Evolutionary conservation across 2,888 invertebrate genomes (phyloP).

Genomic region (Dynastes tityus): DNA sequence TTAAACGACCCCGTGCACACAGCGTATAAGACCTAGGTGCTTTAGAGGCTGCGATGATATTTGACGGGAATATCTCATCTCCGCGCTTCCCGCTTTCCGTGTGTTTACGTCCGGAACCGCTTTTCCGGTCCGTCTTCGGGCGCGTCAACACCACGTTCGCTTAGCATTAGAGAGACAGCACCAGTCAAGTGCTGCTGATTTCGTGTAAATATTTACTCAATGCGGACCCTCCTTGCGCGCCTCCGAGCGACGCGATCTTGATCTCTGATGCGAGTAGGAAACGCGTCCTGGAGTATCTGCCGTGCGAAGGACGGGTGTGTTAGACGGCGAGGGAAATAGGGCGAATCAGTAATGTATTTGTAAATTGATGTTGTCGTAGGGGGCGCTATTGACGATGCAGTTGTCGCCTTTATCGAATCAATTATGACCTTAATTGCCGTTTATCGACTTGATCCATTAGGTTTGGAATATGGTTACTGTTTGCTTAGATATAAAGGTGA

Average conservation of each 20-base stretch:
- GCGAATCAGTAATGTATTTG: constrained; percentile 39
- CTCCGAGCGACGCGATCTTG: neutral
- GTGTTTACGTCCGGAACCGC: constrained; percentile 34
- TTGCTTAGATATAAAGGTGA: neutral
- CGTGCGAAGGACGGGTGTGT: neutral
- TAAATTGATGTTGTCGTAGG: constrained; percentile 34
- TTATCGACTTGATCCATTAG: constrained; percentile 23
- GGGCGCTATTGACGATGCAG: constrained; percentile 36
- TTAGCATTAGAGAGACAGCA: neutral
- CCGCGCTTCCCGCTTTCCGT: constrained; percentile 1
- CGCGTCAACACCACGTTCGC: neutral
- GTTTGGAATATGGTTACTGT: constrained; percentile 11
- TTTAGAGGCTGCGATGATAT: neutral
- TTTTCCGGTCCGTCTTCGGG: constrained; percentile 21
- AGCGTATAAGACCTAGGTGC: neutral
- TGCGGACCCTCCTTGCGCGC: constrained; percentile 5
- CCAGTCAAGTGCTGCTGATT: constrained; percentile 44
- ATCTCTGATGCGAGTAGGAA: constrained; percentile 17
- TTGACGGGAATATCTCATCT: constrained; percentile 37
- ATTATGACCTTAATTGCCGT: constrained; percentile 41
- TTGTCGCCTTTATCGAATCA: constrained; percentile 42
- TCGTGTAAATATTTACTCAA: constrained; percentile 40
- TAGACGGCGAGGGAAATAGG: neutral
- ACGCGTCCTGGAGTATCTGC: neutral
- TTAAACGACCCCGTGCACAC: neutral